Conservation (phyloP, 2,797 vertebrate species). For the Sebastes baramenuke region DNA sequence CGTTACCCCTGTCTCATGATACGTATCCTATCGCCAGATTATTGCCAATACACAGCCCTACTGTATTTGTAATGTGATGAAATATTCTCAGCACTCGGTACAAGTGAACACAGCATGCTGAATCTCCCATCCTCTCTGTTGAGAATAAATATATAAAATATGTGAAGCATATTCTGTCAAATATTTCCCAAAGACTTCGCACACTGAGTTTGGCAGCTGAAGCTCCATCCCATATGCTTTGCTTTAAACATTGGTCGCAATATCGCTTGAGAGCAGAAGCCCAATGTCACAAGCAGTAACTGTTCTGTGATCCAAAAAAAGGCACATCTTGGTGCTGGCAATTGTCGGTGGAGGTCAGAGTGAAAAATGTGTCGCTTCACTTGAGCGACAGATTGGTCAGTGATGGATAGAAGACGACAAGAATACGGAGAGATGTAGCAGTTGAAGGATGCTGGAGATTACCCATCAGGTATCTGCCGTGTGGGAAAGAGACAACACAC, state of each 20-base stretch:
- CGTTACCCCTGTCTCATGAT: too few species aligned
- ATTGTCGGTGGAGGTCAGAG: constrained; percentile 35
- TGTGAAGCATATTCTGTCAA: background rate
- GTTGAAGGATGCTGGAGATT: constrained; percentile 38
- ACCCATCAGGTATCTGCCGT: constrained; percentile 46
- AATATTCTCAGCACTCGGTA: background rate
- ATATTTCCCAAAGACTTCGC: background rate
- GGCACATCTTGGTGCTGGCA: constrained; percentile 4
- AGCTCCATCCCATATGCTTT: constrained; percentile 14
- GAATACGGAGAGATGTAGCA: constrained; percentile 21
- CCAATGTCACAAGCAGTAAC: constrained; percentile 16
- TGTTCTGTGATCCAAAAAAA: constrained; percentile 2
- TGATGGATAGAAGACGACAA: constrained; percentile 66
- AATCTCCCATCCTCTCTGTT: background rate
- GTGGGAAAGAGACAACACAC: background rate
- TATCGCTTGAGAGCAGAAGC: background rate
- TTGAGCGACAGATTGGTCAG: constrained; percentile 18
- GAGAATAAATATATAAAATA: background rate
- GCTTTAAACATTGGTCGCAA: background rate
- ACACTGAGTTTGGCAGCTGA: background rate
- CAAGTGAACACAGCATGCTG: background rate
- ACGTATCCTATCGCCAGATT: too few species aligned
- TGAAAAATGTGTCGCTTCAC: constrained; percentile 19
- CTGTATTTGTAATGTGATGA: background rate
- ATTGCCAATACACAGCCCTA: too few species aligned